These are phyloP conservation scores for Nomia melanderi DNA, from an alignment of 1,140 invertebrate species.

Conservation along the genomic window DNA sequence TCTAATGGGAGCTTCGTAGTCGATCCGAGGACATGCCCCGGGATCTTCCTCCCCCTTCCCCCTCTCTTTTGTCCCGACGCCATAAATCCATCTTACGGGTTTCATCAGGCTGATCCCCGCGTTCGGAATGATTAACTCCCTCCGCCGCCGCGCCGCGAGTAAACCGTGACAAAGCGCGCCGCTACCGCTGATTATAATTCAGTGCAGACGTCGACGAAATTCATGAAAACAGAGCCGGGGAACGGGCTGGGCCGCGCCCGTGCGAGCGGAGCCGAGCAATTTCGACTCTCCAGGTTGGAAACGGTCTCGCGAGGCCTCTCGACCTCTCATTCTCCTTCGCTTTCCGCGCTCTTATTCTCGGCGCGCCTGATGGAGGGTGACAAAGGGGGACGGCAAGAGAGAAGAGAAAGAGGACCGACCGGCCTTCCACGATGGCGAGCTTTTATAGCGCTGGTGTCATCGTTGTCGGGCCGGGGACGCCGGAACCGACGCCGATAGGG, in stretches of 20 bases:
- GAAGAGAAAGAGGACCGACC: too few relatives aligned
- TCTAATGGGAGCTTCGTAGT: not conserved
- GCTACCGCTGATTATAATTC: conserved; percentile 62
- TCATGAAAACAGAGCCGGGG: conserved; percentile 64
- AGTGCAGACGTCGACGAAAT: conserved; percentile 58
- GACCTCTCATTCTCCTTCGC: conserved; percentile 20
- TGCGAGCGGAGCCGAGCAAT: conserved; percentile 54
- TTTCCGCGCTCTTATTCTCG: conserved; percentile 47
- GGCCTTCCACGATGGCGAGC: conserved; percentile 10
- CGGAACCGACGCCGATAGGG: conserved; percentile 33
- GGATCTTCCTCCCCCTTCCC: conserved; percentile 16
- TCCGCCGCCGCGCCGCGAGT: too few relatives aligned
- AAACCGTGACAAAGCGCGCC: conserved; percentile 47
- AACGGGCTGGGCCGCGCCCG: too few relatives aligned
- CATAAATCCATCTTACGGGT: conserved; percentile 1
- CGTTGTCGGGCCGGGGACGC: conserved; percentile 23
- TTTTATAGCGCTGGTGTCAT: conserved; percentile 41
- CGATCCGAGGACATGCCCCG: not conserved
- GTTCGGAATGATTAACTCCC: conserved; percentile 44
- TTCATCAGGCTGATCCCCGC: conserved; percentile 24
- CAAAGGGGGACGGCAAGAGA: conserved; percentile 59
- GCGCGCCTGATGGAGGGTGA: conserved; percentile 55
- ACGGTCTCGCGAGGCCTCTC: conserved; percentile 63
- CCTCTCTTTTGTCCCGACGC: not conserved
- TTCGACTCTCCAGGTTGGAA: conserved; percentile 52